phyloP scores from a whole-genome alignment of 1,140 invertebrate genomes.

The Drosophila varians region DNA sequence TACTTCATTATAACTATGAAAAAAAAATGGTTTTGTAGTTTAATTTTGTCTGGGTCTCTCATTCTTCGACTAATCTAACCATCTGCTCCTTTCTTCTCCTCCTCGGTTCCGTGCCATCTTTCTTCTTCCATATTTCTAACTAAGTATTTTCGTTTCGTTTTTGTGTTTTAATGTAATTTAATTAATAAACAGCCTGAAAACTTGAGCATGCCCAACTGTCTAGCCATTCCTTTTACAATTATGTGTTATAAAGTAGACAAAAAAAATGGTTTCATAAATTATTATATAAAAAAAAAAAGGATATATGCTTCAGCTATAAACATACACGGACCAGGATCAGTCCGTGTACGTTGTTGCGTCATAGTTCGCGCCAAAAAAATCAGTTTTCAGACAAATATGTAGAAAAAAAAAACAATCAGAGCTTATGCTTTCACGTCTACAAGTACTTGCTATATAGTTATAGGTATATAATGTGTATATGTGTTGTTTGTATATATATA shows the following conservation, averaged over 20 bases:
- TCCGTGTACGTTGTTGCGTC: conserved; percentile 48
- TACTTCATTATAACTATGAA: conserved; percentile 45
- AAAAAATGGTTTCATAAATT: conserved; percentile 69
- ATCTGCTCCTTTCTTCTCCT: not conserved
- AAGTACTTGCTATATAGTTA: conserved; percentile 47
- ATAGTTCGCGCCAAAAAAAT: conserved; percentile 60
- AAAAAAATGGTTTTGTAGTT: conserved; percentile 28
- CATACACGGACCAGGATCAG: conserved; percentile 51
- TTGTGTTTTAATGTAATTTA: conserved; percentile 12
- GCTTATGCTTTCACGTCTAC: conserved; percentile 61
- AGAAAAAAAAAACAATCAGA: conserved; percentile 72
- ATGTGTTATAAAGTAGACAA: conserved; percentile 43
- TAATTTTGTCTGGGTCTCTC: conserved; percentile 48
- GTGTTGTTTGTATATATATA: conserved; percentile 28
- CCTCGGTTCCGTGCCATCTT: not conserved
- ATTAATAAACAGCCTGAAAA: conserved; percentile 48
- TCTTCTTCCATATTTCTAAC: conserved; percentile 8
- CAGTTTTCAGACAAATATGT: conserved; percentile 61
- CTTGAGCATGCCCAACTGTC: conserved; percentile 47
- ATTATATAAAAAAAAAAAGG: conserved; percentile 65
- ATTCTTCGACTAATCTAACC: conserved; percentile 5
- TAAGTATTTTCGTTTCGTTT: conserved; percentile 20
- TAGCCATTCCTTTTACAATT: conserved; percentile 29
- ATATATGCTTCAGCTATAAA: conserved; percentile 68
- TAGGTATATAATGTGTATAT: conserved; percentile 43